Percentiles rank a stretch among this genome's conserved stretches.
Evolutionary conservation across 1,140 invertebrate genomes (phyloP).

Genomic region (Bombus breviceps): DNA sequence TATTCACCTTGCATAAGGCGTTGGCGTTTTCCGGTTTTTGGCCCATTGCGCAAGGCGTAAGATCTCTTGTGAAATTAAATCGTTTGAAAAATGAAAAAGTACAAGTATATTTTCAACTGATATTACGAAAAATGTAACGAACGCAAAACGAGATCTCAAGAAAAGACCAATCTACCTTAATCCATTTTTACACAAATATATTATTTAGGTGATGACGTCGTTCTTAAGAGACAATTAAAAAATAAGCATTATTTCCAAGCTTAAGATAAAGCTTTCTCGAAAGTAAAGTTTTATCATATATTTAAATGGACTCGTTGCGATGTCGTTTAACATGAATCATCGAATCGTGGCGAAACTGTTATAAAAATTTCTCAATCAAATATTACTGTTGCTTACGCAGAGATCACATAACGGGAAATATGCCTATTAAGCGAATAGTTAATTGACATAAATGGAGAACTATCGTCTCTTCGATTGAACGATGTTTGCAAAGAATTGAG

Average conservation of each 20-base stretch:
- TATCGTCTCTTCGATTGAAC: neutral
- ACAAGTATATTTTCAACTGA: no score
- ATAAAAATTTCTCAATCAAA: neutral
- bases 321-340: neutral
- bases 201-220: neutral
- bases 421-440: no score
- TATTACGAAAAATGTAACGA: no score
- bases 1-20: neutral
- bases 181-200: neutral
- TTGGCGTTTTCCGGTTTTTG: neutral
- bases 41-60: neutral
- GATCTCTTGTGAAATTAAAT: neutral
- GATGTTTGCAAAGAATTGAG: neutral
- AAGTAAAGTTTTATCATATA: neutral
- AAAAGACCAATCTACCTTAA: neutral
- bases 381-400: no score
- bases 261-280: neutral
- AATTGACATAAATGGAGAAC: no score
- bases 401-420: no score
- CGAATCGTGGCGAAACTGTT: neutral
- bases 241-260: neutral
- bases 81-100: no score
- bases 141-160: neutral
- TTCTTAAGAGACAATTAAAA: neutral
- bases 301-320: no score